These are phyloP conservation scores for Colletes gigas DNA, from an alignment of 1,140 invertebrate species.

Conservation along the genomic window DNA sequence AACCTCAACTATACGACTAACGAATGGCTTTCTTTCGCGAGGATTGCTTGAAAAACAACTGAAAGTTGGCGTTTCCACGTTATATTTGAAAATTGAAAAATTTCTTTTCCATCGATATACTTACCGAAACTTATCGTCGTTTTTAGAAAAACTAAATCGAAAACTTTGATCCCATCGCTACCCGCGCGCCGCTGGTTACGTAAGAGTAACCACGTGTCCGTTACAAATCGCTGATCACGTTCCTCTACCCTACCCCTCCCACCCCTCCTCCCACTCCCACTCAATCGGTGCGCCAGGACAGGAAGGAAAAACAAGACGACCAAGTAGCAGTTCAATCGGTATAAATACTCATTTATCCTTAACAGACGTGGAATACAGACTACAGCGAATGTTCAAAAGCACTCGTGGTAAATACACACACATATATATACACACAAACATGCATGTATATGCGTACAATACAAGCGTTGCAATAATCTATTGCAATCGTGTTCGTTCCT, in stretches of 20 bases:
- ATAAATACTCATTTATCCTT: slow-evolving; percentile 23
- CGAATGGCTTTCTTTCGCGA: too few species aligned
- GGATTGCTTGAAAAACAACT: too few species aligned
- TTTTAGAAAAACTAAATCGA: background rate
- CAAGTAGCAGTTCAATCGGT: slow-evolving; percentile 7
- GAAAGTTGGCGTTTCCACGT: too few species aligned
- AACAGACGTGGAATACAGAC: slow-evolving; percentile 13
- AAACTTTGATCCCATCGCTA: slow-evolving; percentile 25
- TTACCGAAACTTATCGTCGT: too few species aligned
- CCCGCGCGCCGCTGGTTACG: slow-evolving; percentile 3
- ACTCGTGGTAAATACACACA: background rate
- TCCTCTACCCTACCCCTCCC: background rate
- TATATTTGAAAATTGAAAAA: too few species aligned
- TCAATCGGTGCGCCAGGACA: background rate
- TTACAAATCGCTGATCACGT: background rate
- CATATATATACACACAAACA: background rate
- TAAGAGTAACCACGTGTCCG: slow-evolving; percentile 27
- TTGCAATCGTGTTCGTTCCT: too few species aligned
- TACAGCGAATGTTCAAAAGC: slow-evolving; percentile 9
- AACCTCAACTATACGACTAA: too few species aligned
- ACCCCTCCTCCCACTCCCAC: background rate
- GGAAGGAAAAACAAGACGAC: background rate
- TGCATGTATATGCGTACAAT: background rate
- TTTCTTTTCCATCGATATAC: too few species aligned
- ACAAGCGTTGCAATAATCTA: background rate